Conservation (phyloP, 2,113 vertebrate species). For the Rhinoptilus africanus region DNA sequence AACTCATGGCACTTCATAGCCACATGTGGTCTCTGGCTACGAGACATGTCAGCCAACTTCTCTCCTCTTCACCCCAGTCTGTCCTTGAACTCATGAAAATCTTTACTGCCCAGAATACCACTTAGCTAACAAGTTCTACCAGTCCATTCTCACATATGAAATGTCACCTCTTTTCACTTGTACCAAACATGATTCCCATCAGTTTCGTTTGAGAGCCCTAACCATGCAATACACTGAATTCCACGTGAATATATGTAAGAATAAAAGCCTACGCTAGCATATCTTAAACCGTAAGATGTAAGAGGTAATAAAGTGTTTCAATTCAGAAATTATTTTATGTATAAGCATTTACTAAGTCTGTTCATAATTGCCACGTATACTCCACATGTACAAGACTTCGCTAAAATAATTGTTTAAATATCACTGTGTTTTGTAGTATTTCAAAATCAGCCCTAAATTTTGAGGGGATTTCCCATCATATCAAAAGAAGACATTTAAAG, state of each 20-base stretch:
- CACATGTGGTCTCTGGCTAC: background rate
- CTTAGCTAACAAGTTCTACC: background rate
- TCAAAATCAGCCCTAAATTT: background rate
- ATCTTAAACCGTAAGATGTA: background rate
- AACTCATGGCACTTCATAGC: background rate
- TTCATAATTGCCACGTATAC: background rate
- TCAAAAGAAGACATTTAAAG: background rate
- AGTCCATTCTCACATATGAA: background rate
- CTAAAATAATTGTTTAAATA: background rate
- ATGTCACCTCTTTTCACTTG: background rate
- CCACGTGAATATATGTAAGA: background rate
- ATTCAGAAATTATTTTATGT: background rate
- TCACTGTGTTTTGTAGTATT: background rate
- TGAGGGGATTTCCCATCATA: background rate
- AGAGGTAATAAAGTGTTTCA: background rate
- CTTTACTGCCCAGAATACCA: background rate
- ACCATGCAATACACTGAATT: background rate
- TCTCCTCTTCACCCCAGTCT: background rate
- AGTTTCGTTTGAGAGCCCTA: background rate
- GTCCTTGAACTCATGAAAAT: background rate
- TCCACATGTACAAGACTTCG: background rate
- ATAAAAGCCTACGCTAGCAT: background rate
- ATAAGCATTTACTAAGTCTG: background rate
- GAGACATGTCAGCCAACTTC: background rate
- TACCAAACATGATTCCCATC: background rate